Evolutionary conservation across 2,888 invertebrate species (phyloP).

Genomic region (Quadroppia sp.): DNA sequence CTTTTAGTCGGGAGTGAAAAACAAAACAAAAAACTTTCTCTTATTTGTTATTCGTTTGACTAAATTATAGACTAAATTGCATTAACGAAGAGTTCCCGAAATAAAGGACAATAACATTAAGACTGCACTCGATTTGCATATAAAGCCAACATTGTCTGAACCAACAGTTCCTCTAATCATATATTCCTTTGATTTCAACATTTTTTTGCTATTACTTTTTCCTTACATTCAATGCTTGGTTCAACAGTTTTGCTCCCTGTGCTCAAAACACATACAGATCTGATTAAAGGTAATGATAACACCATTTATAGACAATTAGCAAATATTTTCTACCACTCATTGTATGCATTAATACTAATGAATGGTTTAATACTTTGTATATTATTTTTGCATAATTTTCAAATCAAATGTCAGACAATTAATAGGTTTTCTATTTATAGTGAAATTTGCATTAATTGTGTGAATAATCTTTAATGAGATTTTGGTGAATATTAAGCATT

Average conservation of each 20-base stretch:
- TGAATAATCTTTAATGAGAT: not conserved
- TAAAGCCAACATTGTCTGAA: not conserved
- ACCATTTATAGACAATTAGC: too few relatives aligned
- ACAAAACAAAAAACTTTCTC: not conserved
- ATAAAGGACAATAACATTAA: not conserved
- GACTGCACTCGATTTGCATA: slow-evolving; percentile 2
- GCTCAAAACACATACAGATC: too few relatives aligned
- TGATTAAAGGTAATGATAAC: too few relatives aligned
- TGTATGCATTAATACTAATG: not conserved
- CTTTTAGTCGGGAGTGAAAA: not conserved
- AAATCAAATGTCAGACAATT: not conserved
- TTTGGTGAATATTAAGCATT: not conserved
- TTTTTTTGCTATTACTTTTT: too few relatives aligned
- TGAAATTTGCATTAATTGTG: not conserved
- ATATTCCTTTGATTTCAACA: too few relatives aligned
- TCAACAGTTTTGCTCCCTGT: not conserved
- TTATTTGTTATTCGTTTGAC: slow-evolving; percentile 8
- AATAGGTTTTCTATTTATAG: not conserved
- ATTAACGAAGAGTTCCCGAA: not conserved
- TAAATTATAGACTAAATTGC: not conserved
- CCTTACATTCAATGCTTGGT: not conserved
- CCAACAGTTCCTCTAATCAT: not conserved
- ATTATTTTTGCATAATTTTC: not conserved
- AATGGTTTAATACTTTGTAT: not conserved
- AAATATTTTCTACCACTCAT: not conserved